Evolutionary conservation across 2,113 vertebrate species (phyloP), one percentile per base, ranked within the genome.

Genomic region (Thymallus thymallus): DNA sequence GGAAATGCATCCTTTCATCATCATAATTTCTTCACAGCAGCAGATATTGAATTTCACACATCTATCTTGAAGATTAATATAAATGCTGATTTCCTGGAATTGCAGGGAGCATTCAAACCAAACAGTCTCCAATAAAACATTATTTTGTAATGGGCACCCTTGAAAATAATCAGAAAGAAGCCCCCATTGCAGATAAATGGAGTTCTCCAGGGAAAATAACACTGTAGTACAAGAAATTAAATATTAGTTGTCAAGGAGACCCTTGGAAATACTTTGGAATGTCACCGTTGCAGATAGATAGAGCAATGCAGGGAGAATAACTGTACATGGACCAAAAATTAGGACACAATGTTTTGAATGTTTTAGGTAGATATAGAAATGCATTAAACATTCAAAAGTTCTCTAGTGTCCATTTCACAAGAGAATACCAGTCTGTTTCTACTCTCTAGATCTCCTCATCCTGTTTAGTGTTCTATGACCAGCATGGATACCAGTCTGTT

Each of bases 1-100:
- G 64, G 9, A 35, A 22, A 35, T 66, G 16, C 30, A 3, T 66
- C 64, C 29, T 66, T 66, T 66, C 64, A 66, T 66, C 64, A 66
- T 66, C 64, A 30, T 20, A 35, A 41, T 32, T 66, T 29, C 64
- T 32, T 66, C 20, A 35, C 14, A 66, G 30, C 29, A 7, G 64
- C 29, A 9, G 30, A 35, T 41, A 29, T 66, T 30, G 14, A 20
- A 66, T 66, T 66, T 66, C 64, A 41, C 64, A 66, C 29, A 66
- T 66, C 20, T 32, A 13, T 32, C 64, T 66, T 20, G 30, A 65
- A 66, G 64, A 6, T 66, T 6, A 66, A 66, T 66, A 24, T 6
- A 35, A 66, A 66, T n/a, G 30, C 64, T 35, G 24, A 29, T 30
- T 66, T 35, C 64, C 26, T 66, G 64, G 16, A 32, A 35, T 66